Conservation (phyloP, 2,797 vertebrate species). For the Danio choprae region DNA sequence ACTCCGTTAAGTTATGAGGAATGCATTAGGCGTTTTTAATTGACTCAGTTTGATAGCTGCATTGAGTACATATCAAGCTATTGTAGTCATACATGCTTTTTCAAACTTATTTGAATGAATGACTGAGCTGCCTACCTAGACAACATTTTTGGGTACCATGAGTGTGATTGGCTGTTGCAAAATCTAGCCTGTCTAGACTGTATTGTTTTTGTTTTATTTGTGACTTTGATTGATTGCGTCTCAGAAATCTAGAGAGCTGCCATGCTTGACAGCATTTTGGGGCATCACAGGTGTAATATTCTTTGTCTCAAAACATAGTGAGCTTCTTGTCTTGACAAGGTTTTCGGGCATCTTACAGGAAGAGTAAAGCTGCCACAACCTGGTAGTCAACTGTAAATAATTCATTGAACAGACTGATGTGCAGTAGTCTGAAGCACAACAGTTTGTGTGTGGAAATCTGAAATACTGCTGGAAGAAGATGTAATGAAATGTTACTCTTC, state of each 20-base stretch:
- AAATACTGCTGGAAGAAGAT: background rate
- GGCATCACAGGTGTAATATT: background rate
- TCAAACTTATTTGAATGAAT: constrained; percentile 4
- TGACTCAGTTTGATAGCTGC: background rate
- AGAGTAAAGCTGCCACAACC: background rate
- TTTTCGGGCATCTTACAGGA: background rate
- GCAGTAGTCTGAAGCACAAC: background rate
- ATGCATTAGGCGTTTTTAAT: background rate
- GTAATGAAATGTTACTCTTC: background rate
- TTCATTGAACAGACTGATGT: background rate
- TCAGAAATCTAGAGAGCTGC: background rate
- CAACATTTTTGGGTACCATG: background rate
- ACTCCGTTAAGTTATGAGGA: background rate
- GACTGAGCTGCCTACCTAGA: background rate
- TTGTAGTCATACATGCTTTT: background rate
- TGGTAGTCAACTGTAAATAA: constrained; percentile 6
- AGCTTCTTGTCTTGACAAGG: background rate
- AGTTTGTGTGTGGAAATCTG: constrained; percentile 4
- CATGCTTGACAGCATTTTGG: too few species aligned
- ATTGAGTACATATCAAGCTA: background rate
- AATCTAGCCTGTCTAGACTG: background rate
- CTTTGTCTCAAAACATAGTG: background rate
- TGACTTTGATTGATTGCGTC: background rate
- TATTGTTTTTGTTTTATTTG: background rate
- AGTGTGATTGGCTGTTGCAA: background rate